A percentile compares a stretch with the other conserved stretches of the same genome.
Conservation (phyloP, 2,797 vertebrate genomes). For the Pagetopsis macropterus region DNA sequence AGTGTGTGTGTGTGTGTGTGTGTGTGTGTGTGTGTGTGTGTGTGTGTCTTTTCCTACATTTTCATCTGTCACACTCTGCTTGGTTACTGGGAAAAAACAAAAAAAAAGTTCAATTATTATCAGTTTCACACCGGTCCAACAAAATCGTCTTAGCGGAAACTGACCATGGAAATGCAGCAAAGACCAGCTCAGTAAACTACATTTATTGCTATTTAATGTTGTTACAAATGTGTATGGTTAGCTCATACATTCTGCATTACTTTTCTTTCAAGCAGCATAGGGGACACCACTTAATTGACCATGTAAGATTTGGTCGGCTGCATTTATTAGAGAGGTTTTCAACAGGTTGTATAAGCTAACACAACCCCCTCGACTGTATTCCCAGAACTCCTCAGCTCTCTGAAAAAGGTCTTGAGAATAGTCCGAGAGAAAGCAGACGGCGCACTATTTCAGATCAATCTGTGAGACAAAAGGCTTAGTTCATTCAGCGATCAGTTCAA, state of each 20-base stretch:
- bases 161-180: constrained; percentile 27
- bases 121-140: constrained; percentile 58
- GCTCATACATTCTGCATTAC: constrained; percentile 7
- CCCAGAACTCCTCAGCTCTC: not conserved
- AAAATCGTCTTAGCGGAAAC: constrained; percentile 41
- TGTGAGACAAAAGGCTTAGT: constrained; percentile 20
- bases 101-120: constrained; percentile 57
- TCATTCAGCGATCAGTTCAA: constrained; percentile 24
- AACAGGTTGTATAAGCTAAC: constrained; percentile 3
- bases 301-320: constrained; percentile 5
- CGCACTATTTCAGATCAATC: constrained; percentile 30
- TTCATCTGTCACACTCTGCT: constrained; percentile 71
- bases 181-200: constrained; percentile 39
- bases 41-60: constrained; percentile 60
- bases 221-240: not conserved
- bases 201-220: constrained; percentile 6
- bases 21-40: too few species aligned
- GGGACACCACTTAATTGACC: constrained; percentile 16
- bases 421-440: constrained; percentile 27
- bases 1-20: too few species aligned
- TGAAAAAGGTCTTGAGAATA: constrained; percentile 20
- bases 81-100: constrained; percentile 38
- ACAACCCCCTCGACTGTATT: not conserved
- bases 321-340: constrained; percentile 27
- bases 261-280: constrained; percentile 1